Evolutionary conservation across 1,140 invertebrate genomes (phyloP), one percentile per base, ranked within the genome.

Genomic region (Dreissena rostriformis): DNA sequence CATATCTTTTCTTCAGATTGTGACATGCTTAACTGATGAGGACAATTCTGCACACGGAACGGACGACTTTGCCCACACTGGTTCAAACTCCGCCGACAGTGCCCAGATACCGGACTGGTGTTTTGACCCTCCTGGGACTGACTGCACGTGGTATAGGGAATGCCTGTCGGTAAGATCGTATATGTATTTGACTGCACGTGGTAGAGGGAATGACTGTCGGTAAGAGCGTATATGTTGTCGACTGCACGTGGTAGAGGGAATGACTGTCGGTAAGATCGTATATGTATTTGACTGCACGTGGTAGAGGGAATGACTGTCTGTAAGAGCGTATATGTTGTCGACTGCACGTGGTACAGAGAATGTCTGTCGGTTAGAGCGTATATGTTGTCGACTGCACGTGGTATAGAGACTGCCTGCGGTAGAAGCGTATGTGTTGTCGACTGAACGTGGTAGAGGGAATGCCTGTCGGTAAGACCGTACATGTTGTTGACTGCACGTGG

Each of bases 111-210:
- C 68, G 17, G 10, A 28, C 12, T 76, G 74, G 74, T 76, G 74
- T 51, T 76, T 63, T 51, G 12, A 49, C 49, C 74, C 74, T 8
- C 14, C 57, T 28, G 74, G 74, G 2, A 61, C 57, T 11, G 61
- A 76, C 39, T 76, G 74, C 29, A 51, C 55, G 14, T 76, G 74
- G 74, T 76, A 76, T 24, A 76, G 24, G 39, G 24, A 66, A 29
- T 76, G 74, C 22, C 57, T 76, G 22, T 55, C 55, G 26, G 74
- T 76, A 66, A 61, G 57, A n/a, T 61, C 4, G 39, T 39, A 39
- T 39, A 5, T 39, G 39, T 39, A 5, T 2, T 39, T 39, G 22
- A 61, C 57, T 24, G 57, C 57, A 61, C 57, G 57, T 61, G 2
- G 22, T 61, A 61, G 2, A 61, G 57, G 57, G 57, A 61, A 19